Conservation (phyloP, 2,888 invertebrate genomes). For the Xylocampa areola region DNA sequence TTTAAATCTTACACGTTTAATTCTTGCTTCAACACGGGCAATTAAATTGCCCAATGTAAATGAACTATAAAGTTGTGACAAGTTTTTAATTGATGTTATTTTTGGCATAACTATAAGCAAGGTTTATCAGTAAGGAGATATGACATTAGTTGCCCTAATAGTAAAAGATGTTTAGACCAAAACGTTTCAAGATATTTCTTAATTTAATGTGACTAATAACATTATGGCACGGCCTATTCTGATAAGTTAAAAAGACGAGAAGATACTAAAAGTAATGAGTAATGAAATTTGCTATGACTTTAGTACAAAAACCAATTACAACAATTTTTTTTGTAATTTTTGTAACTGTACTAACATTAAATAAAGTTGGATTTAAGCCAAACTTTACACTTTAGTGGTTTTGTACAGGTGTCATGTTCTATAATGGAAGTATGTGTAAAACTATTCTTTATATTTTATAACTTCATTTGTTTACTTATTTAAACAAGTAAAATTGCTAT, state of each 20-base stretch:
- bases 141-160: constrained; percentile 17
- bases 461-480: not conserved
- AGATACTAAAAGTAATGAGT: not conserved
- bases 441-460: not conserved
- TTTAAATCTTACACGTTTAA: too few species aligned
- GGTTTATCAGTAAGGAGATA: constrained; percentile 7
- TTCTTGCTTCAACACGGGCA: too few species aligned
- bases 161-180: constrained; percentile 49
- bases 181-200: constrained; percentile 49
- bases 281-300: constrained; percentile 5
- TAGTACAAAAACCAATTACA: not conserved
- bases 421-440: not conserved
- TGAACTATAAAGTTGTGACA: constrained; percentile 10
- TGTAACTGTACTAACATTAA: too few species aligned
- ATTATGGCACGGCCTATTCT: constrained; percentile 68
- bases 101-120: constrained; percentile 20
- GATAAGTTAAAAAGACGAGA: constrained; percentile 30
- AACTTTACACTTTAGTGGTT: not conserved
- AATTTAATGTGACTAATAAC: constrained; percentile 64
- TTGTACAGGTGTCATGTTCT: not conserved
- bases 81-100: not conserved
- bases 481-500: not conserved
- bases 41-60: too few species aligned
- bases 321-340: too few species aligned
- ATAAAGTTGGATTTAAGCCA: not conserved